Conservation (phyloP, 2,113 vertebrate species). For the Python bivittatus region DNA sequence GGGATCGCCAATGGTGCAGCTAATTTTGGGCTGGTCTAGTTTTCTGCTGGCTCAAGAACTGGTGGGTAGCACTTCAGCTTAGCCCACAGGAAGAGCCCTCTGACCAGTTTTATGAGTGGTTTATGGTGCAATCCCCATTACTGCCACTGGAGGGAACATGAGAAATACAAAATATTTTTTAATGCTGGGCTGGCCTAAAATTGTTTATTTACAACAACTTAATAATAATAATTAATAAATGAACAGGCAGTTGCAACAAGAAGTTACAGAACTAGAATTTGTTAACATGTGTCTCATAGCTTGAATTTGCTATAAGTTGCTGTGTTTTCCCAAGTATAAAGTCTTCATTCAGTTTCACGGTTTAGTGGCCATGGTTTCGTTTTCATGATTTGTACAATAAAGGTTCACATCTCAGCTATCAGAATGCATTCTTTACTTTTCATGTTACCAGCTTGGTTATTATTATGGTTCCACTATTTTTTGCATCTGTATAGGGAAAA, state of each 20-base stretch:
- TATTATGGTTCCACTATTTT: not conserved
- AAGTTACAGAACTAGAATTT: not conserved
- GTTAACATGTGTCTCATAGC: not conserved
- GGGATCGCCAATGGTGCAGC: not conserved
- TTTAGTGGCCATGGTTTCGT: not conserved
- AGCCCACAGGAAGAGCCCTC: not conserved
- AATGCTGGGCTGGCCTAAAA: not conserved
- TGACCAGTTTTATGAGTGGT: not conserved
- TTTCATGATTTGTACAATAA: not conserved
- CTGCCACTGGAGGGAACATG: fast-evolving
- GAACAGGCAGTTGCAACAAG: not conserved
- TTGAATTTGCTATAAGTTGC: not conserved
- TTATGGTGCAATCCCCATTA: not conserved
- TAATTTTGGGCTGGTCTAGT: not conserved
- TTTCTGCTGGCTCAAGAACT: not conserved
- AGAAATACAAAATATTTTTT: not conserved
- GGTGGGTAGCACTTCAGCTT: not conserved
- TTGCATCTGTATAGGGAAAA: not conserved
- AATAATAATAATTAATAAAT: not conserved
- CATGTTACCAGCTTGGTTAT: not conserved
- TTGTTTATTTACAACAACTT: not conserved
- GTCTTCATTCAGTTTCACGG: not conserved
- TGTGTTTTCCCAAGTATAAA: not conserved
- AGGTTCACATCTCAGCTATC: not conserved
- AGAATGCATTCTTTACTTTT: not conserved